These are phyloP conservation scores for Allolobophora icterica DNA, from an alignment of 2,888 invertebrate genomes.

Conservation along the genomic window DNA sequence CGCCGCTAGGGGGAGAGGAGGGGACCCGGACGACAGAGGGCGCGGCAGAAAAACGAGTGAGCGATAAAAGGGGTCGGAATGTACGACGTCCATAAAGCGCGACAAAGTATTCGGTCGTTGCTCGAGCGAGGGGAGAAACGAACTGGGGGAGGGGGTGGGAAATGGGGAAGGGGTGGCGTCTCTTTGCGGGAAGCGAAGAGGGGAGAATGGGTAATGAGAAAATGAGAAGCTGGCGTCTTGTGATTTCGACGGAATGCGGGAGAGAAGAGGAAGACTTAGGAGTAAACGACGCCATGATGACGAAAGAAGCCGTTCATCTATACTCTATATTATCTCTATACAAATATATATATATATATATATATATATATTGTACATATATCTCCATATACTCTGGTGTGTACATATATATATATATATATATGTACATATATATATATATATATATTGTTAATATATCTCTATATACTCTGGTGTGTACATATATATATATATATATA, in stretches of 20 bases:
- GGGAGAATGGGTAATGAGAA: neutral
- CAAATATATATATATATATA: no score
- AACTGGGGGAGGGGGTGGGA: neutral
- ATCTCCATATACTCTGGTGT: no score
- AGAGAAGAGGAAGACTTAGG: neutral
- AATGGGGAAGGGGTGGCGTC: no score
- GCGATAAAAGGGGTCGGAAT: slow-evolving; percentile 17
- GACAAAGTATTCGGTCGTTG: neutral
- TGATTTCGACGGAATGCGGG: neutral
- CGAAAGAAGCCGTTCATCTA: neutral
- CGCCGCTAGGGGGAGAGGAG: neutral
- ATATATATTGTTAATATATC: no score
- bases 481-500: no score
- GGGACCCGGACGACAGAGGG: neutral
- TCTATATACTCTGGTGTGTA: no score
- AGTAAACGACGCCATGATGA: neutral
- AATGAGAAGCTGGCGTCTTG: neutral
- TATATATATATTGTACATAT: no score
- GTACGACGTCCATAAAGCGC: neutral
- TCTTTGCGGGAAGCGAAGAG: neutral
- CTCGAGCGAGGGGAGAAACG: no score
- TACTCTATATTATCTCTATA: neutral
- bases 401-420: no score
- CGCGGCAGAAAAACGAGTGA: slow-evolving; percentile 7
- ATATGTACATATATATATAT: no score